These are phyloP conservation scores for Zootoca vivipara DNA, from an alignment of 2,113 vertebrate genomes.

Conservation along the genomic window DNA sequence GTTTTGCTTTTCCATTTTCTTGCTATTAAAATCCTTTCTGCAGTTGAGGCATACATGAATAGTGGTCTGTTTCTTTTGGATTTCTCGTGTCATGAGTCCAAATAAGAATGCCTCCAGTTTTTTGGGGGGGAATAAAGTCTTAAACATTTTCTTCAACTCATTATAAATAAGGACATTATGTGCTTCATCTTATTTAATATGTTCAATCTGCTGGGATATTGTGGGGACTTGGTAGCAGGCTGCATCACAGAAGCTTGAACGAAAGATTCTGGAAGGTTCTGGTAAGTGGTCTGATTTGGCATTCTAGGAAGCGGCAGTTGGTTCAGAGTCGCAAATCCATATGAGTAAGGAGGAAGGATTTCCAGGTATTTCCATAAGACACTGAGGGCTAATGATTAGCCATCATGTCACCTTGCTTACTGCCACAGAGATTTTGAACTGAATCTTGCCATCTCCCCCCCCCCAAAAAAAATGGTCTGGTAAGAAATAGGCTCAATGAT, in stretches of 20 bases:
- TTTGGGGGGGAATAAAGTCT: too few relatives aligned
- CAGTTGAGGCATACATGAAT: too few relatives aligned
- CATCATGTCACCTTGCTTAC: not conserved
- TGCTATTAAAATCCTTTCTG: too few relatives aligned
- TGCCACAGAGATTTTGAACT: not conserved
- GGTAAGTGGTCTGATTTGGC: too few relatives aligned
- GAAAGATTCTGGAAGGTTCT: slow-evolving; percentile 33
- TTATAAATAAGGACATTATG: not conserved
- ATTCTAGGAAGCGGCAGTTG: slow-evolving; percentile 6
- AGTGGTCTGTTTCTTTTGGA: too few relatives aligned
- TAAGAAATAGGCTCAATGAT: not conserved
- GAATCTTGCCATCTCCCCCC: not conserved
- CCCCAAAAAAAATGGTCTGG: not conserved
- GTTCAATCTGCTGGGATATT: not conserved
- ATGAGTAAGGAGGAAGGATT: not conserved
- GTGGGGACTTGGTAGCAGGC: not conserved
- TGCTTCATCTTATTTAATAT: not conserved
- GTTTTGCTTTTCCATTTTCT: too few relatives aligned
- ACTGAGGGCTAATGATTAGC: not conserved
- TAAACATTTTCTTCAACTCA: too few relatives aligned
- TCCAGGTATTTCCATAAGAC: not conserved
- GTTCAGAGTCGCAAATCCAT: not conserved
- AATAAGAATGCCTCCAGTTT: too few relatives aligned
- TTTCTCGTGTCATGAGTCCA: too few relatives aligned
- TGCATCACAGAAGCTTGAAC: not conserved